Conservation (phyloP, 2,797 vertebrate species). For the Anomalospiza imberbis region DNA sequence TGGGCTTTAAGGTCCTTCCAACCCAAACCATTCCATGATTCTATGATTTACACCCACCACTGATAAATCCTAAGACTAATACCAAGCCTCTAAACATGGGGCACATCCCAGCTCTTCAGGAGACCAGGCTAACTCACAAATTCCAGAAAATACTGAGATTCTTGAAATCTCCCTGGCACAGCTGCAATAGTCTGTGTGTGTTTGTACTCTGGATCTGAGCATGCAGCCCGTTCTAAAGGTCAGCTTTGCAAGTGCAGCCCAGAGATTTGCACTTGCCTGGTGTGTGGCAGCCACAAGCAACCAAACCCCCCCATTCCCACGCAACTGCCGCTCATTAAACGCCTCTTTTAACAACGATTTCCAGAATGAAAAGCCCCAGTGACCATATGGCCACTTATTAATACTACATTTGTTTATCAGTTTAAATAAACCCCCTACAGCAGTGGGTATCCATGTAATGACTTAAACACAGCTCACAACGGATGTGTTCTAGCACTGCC, state of each 20-base stretch:
- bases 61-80: background rate
- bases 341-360: background rate
- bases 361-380: background rate
- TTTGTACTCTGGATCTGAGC: background rate
- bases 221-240: background rate
- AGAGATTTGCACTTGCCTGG: background rate
- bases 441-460: background rate
- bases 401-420: constrained; percentile 14
- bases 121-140: background rate
- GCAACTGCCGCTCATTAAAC: background rate
- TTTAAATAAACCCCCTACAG: background rate
- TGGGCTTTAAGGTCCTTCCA: background rate
- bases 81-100: background rate
- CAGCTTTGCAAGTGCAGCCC: background rate
- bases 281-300: background rate
- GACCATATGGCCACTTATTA: constrained; percentile 34
- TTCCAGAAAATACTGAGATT: background rate
- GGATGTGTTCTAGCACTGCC: background rate
- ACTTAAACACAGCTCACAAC: background rate
- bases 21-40: background rate
- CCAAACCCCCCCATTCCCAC: background rate
- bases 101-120: background rate
- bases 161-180: background rate
- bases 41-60: background rate
- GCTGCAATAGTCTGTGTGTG: background rate